These are phyloP conservation scores for Andricus quercusramuli DNA, from an alignment of 2,888 invertebrate genomes.

Conservation along the genomic window DNA sequence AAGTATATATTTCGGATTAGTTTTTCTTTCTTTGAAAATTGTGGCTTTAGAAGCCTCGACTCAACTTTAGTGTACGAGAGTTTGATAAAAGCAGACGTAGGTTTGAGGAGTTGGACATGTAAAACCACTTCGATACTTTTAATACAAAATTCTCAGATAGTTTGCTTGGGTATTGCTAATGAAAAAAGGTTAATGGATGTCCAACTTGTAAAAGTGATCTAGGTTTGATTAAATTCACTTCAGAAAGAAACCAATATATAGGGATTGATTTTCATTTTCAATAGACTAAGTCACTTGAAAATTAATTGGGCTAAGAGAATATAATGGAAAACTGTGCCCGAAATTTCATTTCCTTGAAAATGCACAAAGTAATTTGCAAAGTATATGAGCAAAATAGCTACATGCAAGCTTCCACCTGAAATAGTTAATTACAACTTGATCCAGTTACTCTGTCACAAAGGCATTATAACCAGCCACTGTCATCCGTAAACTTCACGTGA, in stretches of 20 bases:
- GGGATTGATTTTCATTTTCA: too few species aligned
- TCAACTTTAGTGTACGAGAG: neutral
- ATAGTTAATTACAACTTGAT: constrained; percentile 27
- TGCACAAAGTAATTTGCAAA: neutral
- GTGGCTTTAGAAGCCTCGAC: neutral
- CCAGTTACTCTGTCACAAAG: neutral
- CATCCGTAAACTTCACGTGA: neutral
- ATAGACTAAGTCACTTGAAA: neutral
- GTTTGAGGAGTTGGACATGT: neutral
- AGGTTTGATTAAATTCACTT: too few species aligned
- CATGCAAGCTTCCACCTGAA: neutral
- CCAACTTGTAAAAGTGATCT: too few species aligned
- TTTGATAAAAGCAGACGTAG: neutral
- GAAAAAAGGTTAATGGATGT: neutral
- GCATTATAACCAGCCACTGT: neutral
- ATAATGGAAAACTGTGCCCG: neutral
- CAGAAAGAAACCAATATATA: too few species aligned
- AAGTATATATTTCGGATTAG: neutral
- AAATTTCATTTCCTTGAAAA: neutral
- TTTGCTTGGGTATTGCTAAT: too few species aligned
- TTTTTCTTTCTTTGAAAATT: neutral
- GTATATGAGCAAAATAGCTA: too few species aligned
- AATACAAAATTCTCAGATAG: neutral
- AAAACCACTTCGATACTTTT: neutral
- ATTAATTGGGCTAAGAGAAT: neutral